phyloP scores from a whole-genome alignment of 2,888 invertebrate genomes.

The Crioceris asparagi region DNA sequence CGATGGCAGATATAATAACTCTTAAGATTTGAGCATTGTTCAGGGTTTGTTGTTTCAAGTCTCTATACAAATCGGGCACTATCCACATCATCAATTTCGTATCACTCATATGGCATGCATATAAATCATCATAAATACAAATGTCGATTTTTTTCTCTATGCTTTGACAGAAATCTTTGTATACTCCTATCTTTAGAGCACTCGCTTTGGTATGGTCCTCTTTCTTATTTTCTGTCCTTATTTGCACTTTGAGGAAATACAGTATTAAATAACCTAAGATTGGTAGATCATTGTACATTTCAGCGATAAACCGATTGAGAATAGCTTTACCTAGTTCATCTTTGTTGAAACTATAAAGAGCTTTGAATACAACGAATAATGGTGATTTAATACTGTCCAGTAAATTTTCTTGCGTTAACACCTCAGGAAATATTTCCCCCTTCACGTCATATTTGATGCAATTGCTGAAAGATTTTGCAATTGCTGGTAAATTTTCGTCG shows the following conservation, averaged over 20 bases:
- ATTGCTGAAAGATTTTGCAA: conserved; percentile 49
- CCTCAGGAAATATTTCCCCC: conserved; percentile 40
- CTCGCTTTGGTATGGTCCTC: conserved; percentile 39
- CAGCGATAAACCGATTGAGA: conserved; percentile 61
- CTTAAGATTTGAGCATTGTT: conserved; percentile 83
- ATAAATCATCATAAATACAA: conserved; percentile 71
- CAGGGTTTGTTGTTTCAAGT: conserved; percentile 76
- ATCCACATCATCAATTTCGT: conserved; percentile 82
- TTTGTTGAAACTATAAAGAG: conserved; percentile 56
- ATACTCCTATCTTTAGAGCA: conserved; percentile 72
- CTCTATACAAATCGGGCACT: conserved; percentile 84
- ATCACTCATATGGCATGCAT: conserved; percentile 82
- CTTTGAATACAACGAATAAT: conserved; percentile 79
- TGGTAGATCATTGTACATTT: conserved; percentile 62
- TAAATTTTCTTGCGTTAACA: conserved; percentile 50
- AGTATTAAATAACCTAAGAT: conserved; percentile 74
- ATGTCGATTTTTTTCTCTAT: conserved; percentile 61
- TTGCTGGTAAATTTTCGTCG: conserved; percentile 47
- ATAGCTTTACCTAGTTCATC: conserved; percentile 71
- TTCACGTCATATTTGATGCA: conserved; percentile 43
- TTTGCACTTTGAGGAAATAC: conserved; percentile 80
- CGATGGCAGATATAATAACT: conserved; percentile 81
- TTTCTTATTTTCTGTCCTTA: conserved; percentile 42
- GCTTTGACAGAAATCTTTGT: conserved; percentile 79
- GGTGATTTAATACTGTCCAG: conserved; percentile 67